A percentile compares a stretch with the other conserved stretches of the same genome.
Evolutionary conservation across 2,113 vertebrate species (phyloP).

Genomic region (Myrmecobius fasciatus): DNA sequence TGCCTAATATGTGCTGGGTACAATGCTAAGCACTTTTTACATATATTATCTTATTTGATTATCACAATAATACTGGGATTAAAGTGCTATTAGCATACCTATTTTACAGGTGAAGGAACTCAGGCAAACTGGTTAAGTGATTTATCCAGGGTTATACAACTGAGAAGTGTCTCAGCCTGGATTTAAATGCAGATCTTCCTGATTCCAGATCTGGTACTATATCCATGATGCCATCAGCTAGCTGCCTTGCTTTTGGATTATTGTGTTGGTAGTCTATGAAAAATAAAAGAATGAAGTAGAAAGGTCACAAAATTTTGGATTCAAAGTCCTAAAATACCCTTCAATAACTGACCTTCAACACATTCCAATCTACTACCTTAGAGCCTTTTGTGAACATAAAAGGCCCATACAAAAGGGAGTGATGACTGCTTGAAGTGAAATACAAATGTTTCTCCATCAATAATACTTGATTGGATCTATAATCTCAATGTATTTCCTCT

Average conservation of each 20-base stretch:
- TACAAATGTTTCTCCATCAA: neutral
- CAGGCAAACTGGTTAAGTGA: neutral
- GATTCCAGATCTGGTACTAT: neutral
- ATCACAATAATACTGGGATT: neutral
- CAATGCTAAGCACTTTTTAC: neutral
- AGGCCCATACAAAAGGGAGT: neutral
- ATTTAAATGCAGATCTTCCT: neutral
- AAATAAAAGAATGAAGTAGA: neutral
- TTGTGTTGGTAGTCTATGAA: neutral
- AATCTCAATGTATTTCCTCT: neutral
- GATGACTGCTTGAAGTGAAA: neutral
- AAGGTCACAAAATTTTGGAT: neutral
- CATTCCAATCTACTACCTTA: neutral
- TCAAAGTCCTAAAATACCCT: neutral
- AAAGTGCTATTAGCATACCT: neutral
- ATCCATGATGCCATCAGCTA: neutral
- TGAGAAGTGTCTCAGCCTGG: neutral
- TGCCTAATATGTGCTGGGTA: neutral
- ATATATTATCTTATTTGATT: neutral
- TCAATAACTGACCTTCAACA: neutral
- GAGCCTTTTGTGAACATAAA: neutral
- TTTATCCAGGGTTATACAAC: neutral
- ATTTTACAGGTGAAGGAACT: neutral
- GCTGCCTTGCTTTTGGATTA: neutral
- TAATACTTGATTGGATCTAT: neutral